A percentile compares a stretch with the other conserved stretches of the same genome.
phyloP scores from a whole-genome alignment of 2,113 vertebrate genomes.

The Dryoscopus gambensis region DNA sequence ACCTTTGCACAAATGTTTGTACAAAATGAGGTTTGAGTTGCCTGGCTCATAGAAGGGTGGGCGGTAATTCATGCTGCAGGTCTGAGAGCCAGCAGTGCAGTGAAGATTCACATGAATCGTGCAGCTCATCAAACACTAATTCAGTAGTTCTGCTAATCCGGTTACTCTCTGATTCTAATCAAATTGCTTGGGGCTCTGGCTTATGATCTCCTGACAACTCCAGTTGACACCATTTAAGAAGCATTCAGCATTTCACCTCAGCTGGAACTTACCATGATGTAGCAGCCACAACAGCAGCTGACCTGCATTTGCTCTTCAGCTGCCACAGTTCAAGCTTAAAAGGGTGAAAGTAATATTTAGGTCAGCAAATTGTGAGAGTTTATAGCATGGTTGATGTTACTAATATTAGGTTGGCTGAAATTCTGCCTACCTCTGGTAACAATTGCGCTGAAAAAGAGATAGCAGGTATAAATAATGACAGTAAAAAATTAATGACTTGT shows the following conservation, averaged over 20 bases:
- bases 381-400: not conserved
- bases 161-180: conserved; percentile 43
- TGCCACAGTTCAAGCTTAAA: not conserved
- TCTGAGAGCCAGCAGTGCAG: not conserved
- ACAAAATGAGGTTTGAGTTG: not conserved
- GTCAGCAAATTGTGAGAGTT: not conserved
- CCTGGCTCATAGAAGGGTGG: not conserved
- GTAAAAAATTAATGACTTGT: accelerated
- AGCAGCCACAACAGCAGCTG: not conserved
- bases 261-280: not conserved
- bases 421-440: not conserved
- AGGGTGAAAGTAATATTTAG: not conserved
- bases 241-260: not conserved
- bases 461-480: not conserved
- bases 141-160: conserved; percentile 23
- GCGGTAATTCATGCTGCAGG: not conserved
- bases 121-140: conserved; percentile 39
- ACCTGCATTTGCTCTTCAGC: conserved; percentile 12
- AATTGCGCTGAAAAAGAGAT: not conserved
- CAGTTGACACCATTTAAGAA: conserved; percentile 42
- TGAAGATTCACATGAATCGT: not conserved
- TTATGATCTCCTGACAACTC: conserved; percentile 46
- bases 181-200: conserved; percentile 45
- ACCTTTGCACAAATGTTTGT: not conserved
- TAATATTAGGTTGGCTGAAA: not conserved